Evolutionary conservation across 2,888 invertebrate genomes (phyloP), one percentile per base, ranked within the genome.

Genomic region (Lepas anatifera): DNA sequence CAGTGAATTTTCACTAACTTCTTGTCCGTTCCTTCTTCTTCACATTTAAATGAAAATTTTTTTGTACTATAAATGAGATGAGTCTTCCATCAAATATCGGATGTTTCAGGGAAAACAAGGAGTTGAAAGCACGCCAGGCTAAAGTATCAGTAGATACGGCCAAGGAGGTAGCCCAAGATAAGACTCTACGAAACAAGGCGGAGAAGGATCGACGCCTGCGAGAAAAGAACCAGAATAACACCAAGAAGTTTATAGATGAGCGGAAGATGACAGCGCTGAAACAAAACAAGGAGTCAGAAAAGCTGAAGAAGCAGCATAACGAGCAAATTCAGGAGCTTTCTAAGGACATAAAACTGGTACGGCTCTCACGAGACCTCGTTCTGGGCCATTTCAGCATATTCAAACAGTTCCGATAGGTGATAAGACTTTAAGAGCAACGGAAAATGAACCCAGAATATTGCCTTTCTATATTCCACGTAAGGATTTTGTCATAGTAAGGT

Each of bases 141-240:
- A 96, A 95, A 83, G 87, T 92, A 76, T 96, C 96, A 68, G 94
- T 99, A 76, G 99, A 99, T 80, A 96, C 97, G 29, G 92, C 92
- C 78, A 93, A 93, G 81, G 94, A 93, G 79, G 95, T 99, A 66
- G 88, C 89, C 78, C 92, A 91, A 80, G 99, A 99, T 80, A 98
- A 98, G 82, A 92, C 92, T 0, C 84, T 99, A 70, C 84, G 96
- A 81, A 97, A 96, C 71, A 95, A 98, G 77, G 95, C 94, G 72
- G 99, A 99, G 80, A 92, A 95, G 77, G 99, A 99, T 79, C 86
- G 96, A 63, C 85, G 96, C 64, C 84, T 96, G 70, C 84, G 92
- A 39, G 95, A 98, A 81, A 94, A 97, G 80, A 95, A 96, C 77
- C 95, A 96, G 79, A 97, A 96, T 80, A 97, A 97, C 80, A 95